Base-by-base conservation (phyloP, 2,797 vertebrate species). In the Phrynocephalus guinanensis region DNA sequence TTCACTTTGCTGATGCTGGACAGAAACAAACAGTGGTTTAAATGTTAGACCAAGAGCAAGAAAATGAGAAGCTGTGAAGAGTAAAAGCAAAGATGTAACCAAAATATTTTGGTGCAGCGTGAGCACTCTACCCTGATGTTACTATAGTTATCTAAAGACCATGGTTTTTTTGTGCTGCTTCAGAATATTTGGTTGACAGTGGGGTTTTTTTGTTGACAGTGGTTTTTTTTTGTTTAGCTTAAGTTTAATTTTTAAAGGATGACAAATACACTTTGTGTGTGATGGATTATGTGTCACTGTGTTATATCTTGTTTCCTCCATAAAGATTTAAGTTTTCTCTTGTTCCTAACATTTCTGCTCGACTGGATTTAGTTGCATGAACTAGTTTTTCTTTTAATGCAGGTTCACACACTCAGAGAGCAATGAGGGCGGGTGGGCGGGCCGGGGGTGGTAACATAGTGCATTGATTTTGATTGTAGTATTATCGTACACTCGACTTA, bases 401-500 rank as follows among this genome's bases (percentile, higher is more conserved):
- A 0, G 0, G 1, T 83, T 86, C 33, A 78, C 0, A 0, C 71
- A 60, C 7, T 83, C 71, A 70, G 78, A 67, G 89, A 84, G 80
- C 82, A 83, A 90, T 89, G 85, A 88, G 89, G 86, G 83, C 82
- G 89, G 87, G 87, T 4, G 86, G 83, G 71, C 88, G 89, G 85
- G 50, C 67, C 66, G 81, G 56, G 83, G 38, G 38, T 44, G 90
- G 95, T 92, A 95, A 56, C 26, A 82, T 66, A 80, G 82, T 91
- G 88, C 92, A 60, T 95, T 95, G 90, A 88, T 95, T 95, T 95
- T 92, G 91, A 70, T 90, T 93, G 93, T 87, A 91, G 87, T 84
- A 92, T 90, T 91, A 86, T 79, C 90, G 76, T 91, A 87, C 85
- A 92, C 84, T 92, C 88, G 91, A 96, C 94, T 95, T 96, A 95